Base-by-base conservation (phyloP, 2,113 vertebrate species). In the Holacanthus passer region DNA sequence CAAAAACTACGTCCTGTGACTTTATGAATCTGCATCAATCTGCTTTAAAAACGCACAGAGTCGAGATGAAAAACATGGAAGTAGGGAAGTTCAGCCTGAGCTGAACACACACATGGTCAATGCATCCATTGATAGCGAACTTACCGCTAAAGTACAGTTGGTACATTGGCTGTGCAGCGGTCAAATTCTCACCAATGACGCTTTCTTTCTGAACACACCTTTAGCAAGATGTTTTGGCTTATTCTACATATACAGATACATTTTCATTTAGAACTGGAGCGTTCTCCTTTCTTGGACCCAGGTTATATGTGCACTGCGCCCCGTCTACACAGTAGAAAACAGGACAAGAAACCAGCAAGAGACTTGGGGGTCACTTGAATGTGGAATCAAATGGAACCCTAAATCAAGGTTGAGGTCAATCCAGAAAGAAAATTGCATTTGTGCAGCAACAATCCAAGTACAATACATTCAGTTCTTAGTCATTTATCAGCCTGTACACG, bases 271-370 rank as follows among this genome's bases (percentile, higher is more conserved):
- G 14, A 20, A 56, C 37, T 11, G 19, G 29, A 67, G 14, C 14
- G 45, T 73, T 77, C 43, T 47, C 63, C 16, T 64, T 39, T 55
- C 32, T 47, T 43, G 45, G 41, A 79, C 53, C 45, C 58, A 56
- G 29, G 48, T 39, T 58, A 58, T 55, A 62, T 73, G 67, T 83
- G 53, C 77, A 47, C 77, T 67, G 53, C 5, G 24, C 43, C 82
- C 73, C 32, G 39, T 93, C 89, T 91, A 92, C 92, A 91, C 88
- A 90, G 88, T 92, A 92, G 87, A 92, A 89, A 92, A 90, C 71
- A 73, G 77, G 47, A 58, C 76, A 52, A 27, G 56, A 53, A 71
- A 52, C 59, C 53, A 62, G 56, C 58, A 20, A 56, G 37, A 27
- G 37, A 79, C 73, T n/a, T 60, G 31, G 29, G 53, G 63, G 41